Conservation (phyloP, 2,888 invertebrate species). For the Endotricha flammealis region DNA sequence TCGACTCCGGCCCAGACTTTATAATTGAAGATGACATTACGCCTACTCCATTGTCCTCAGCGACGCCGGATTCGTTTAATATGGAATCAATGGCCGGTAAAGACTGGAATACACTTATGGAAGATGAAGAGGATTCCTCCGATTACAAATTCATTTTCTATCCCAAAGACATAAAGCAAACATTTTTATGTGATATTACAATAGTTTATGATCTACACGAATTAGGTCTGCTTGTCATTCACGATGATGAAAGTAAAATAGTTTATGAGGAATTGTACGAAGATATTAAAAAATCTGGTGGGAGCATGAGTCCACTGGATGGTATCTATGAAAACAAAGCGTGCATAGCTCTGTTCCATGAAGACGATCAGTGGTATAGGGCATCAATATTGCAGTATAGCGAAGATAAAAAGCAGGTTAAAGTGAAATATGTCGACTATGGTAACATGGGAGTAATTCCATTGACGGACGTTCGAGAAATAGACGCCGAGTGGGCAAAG, state of each 20-base stretch:
- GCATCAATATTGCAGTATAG: conserved; percentile 79
- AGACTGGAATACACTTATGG: conserved; percentile 53
- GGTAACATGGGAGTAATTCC: conserved; percentile 81
- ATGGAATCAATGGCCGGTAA: conserved; percentile 31
- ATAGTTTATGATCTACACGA: conserved; percentile 44
- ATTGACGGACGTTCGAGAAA: conserved; percentile 62
- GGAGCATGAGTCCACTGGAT: conserved; percentile 55
- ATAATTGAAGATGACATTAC: conserved; percentile 40
- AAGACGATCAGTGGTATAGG: conserved; percentile 85
- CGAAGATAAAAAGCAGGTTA: conserved; percentile 55
- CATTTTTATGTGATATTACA: conserved; percentile 51
- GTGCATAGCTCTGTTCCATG: conserved; percentile 80
- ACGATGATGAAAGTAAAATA: conserved; percentile 51
- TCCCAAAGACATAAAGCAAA: conserved; percentile 29
- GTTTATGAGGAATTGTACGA: conserved; percentile 66
- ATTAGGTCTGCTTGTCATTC: conserved; percentile 53
- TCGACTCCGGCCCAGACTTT: conserved; percentile 51
- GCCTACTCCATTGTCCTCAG: conserved; percentile 23
- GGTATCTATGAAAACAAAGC: conserved; percentile 69
- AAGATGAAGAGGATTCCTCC: conserved; percentile 34
- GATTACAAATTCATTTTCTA: conserved; percentile 33
- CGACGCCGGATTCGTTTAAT: conserved; percentile 34
- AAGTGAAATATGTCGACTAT: conserved; percentile 86
- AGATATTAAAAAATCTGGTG: conserved; percentile 66
- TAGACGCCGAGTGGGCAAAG: conserved; percentile 63